Evolutionary conservation across 2,888 invertebrate species (phyloP).

Genomic region (Melinopterus prodromus): DNA sequence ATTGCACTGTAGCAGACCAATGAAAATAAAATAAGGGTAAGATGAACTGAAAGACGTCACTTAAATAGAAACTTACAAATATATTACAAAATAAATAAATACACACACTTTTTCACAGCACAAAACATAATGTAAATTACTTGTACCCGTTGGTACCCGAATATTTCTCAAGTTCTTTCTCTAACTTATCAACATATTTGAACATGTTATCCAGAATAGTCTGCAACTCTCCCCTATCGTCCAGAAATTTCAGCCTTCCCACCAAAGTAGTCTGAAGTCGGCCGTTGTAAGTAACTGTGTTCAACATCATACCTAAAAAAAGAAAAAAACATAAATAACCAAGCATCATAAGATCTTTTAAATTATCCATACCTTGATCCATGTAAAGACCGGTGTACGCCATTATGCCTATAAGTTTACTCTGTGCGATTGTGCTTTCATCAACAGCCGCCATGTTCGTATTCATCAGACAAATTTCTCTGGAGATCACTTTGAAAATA

Average conservation of each 20-base stretch:
- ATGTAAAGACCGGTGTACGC: conserved; percentile 16
- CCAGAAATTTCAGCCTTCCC: conserved; percentile 24
- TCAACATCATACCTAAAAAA: conserved; percentile 21
- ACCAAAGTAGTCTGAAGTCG: conserved; percentile 26
- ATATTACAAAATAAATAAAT: conserved; percentile 13
- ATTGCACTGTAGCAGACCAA: too few species aligned
- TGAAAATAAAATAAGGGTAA: background rate
- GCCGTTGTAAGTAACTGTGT: conserved; percentile 25
- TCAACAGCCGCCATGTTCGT: conserved; percentile 18
- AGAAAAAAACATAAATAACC: too few species aligned
- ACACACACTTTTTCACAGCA: background rate
- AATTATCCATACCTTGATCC: conserved; percentile 10
- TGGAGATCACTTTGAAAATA: background rate
- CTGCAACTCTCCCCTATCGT: conserved; percentile 25
- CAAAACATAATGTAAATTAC: background rate
- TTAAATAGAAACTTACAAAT: background rate
- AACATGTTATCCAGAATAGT: conserved; percentile 30
- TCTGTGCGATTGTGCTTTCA: conserved; percentile 6
- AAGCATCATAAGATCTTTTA: too few species aligned
- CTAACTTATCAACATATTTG: conserved; percentile 16
- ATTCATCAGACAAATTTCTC: conserved; percentile 12
- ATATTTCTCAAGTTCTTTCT: conserved; percentile 17
- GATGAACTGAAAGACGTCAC: background rate
- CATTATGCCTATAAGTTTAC: conserved; percentile 6
- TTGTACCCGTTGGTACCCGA: conserved; percentile 6